phyloP scores from a whole-genome alignment of 2,888 invertebrate genomes.

The Molorchus minor region DNA sequence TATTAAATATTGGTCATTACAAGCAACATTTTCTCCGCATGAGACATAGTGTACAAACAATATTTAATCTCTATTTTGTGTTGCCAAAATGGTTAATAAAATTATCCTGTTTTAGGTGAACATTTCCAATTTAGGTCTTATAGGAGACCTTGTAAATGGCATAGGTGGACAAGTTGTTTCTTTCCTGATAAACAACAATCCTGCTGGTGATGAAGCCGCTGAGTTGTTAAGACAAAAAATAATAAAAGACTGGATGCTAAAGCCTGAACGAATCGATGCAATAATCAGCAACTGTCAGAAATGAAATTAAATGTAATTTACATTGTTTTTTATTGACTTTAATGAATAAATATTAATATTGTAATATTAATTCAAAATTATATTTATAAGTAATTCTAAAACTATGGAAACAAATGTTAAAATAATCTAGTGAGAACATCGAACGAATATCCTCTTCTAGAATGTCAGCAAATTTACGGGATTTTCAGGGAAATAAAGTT shows the following conservation, averaged over 20 bases:
- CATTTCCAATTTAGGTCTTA: background rate
- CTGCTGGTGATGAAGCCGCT: background rate
- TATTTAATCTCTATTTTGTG: too few relatives aligned
- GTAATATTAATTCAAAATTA: too few relatives aligned
- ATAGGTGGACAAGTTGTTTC: background rate
- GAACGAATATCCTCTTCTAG: too few relatives aligned
- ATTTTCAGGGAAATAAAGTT: too few relatives aligned
- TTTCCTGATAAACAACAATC: background rate
- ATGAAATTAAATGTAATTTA: background rate
- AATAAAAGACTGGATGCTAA: constrained; percentile 6
- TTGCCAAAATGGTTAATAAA: background rate
- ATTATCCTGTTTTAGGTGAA: background rate
- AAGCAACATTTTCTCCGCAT: too few relatives aligned
- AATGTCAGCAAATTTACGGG: too few relatives aligned
- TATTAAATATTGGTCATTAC: background rate
- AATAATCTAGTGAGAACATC: too few relatives aligned
- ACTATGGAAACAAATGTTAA: too few relatives aligned
- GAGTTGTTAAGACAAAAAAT: background rate
- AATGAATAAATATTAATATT: too few relatives aligned
- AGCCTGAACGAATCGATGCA: background rate
- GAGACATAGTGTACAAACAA: too few relatives aligned
- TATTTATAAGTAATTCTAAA: too few relatives aligned
- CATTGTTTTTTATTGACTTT: too few relatives aligned
- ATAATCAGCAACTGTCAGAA: background rate
- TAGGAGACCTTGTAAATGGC: background rate